Percentiles rank a stretch among this genome's conserved stretches.
phyloP scores from a whole-genome alignment of 2,888 invertebrate genomes.

The Phaonia tiefii region DNA sequence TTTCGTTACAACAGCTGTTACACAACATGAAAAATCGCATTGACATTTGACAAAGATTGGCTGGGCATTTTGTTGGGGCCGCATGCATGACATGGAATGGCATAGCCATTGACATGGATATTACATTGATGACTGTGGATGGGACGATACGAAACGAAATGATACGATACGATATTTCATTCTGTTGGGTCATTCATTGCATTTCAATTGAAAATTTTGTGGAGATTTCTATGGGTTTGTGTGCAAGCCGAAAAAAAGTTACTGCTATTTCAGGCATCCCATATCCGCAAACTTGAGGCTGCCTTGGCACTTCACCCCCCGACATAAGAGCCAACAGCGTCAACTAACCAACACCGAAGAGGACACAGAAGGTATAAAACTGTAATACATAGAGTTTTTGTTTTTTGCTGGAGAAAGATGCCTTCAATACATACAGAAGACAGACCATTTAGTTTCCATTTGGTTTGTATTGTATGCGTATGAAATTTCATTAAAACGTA shows the following conservation, averaged over 20 bases:
- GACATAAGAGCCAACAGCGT: not conserved
- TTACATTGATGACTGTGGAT: slow-evolving; percentile 20
- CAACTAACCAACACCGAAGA: not conserved
- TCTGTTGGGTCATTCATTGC: not conserved
- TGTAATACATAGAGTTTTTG: not conserved
- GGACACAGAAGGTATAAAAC: not conserved
- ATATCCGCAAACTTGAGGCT: not conserved
- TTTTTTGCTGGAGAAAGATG: not conserved
- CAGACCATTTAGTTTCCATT: not conserved
- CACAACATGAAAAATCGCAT: slow-evolving; percentile 6
- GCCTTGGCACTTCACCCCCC: not conserved
- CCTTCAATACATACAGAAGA: not conserved
- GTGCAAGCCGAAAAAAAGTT: not conserved
- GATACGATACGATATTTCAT: slow-evolving; percentile 7
- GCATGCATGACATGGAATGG: not conserved
- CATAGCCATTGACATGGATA: not conserved
- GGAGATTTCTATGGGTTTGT: too few species aligned
- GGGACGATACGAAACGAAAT: too few species aligned
- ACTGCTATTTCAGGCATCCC: not conserved
- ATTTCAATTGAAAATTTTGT: slow-evolving; percentile 6
- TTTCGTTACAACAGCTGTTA: not conserved
- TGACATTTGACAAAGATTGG: slow-evolving; percentile 4
- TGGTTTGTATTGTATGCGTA: not conserved
- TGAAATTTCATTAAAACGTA: slow-evolving; percentile 4
- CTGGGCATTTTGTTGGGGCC: not conserved